Conservation (phyloP, 1,140 invertebrate genomes). For the Eciton burchellii region DNA sequence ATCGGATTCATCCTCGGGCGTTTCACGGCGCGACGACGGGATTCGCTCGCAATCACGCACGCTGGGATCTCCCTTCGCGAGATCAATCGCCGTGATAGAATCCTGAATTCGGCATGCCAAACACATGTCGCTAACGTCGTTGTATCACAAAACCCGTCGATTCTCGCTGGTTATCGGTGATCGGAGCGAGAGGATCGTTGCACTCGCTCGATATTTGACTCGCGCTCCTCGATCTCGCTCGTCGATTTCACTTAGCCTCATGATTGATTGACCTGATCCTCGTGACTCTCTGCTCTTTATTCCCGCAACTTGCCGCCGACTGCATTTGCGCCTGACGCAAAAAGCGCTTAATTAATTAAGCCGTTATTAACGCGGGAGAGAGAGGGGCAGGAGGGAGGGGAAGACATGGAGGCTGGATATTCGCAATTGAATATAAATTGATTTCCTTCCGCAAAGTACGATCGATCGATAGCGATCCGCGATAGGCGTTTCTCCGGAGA, state of each 20-base stretch:
- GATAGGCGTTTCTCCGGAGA: conserved; percentile 48
- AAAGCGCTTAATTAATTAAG: conserved; percentile 1
- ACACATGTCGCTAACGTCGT: too few relatives aligned
- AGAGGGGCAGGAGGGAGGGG: neutral
- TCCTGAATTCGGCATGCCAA: too few relatives aligned
- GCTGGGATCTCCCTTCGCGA: conserved; percentile 8
- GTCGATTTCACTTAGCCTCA: neutral
- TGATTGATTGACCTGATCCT: neutral
- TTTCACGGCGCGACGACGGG: conserved; percentile 51
- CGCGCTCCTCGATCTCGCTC: neutral
- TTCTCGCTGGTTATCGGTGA: neutral
- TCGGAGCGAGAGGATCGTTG: neutral
- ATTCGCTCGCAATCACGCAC: conserved; percentile 62
- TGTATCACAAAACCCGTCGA: too few relatives aligned
- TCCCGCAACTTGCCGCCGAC: neutral
- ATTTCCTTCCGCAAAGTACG: conserved; percentile 18
- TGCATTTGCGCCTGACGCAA: neutral
- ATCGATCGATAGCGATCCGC: conserved; percentile 6
- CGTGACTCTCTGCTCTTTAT: neutral
- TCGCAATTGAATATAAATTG: neutral
- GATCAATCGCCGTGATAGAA: neutral
- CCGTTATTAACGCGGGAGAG: neutral
- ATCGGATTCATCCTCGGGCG: conserved; percentile 14
- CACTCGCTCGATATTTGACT: neutral
- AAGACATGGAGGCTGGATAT: neutral